These are phyloP conservation scores for Bombycilla garrulus DNA, from an alignment of 2,113 vertebrate genomes.

Conservation along the genomic window DNA sequence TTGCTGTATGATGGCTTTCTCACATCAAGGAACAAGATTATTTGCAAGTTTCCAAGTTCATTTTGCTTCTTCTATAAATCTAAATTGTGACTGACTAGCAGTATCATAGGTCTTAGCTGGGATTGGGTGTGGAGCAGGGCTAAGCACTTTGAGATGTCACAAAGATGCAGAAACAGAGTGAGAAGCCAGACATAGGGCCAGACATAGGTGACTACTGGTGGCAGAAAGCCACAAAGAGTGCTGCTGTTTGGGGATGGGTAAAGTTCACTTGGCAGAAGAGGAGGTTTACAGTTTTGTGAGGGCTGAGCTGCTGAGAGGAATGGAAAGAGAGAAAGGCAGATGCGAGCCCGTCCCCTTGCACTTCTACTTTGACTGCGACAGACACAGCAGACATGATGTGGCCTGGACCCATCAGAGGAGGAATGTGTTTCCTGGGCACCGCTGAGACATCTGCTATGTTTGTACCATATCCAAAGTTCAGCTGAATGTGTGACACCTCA, in stretches of 20 bases:
- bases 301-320: neutral
- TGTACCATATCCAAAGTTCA: neutral
- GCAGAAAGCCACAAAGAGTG: neutral
- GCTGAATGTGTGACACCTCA: neutral
- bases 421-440: neutral
- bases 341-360: fast-evolving
- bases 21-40: neutral
- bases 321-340: neutral
- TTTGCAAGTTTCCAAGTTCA: neutral
- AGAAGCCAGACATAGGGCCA: neutral
- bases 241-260: neutral
- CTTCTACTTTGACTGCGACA: neutral
- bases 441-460: neutral
- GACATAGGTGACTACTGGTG: neutral
- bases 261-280: neutral
- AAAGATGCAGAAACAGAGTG: neutral
- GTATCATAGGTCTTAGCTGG: neutral
- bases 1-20: neutral
- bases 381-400: neutral
- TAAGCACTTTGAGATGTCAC: neutral
- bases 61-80: neutral
- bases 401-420: neutral
- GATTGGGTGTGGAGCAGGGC: neutral
- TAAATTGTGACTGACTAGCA: neutral
- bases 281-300: neutral